Percentiles rank a stretch among this genome's conserved stretches.
These are phyloP conservation scores for Gobio gobio DNA, from an alignment of 2,113 vertebrate genomes.

Conservation along the genomic window DNA sequence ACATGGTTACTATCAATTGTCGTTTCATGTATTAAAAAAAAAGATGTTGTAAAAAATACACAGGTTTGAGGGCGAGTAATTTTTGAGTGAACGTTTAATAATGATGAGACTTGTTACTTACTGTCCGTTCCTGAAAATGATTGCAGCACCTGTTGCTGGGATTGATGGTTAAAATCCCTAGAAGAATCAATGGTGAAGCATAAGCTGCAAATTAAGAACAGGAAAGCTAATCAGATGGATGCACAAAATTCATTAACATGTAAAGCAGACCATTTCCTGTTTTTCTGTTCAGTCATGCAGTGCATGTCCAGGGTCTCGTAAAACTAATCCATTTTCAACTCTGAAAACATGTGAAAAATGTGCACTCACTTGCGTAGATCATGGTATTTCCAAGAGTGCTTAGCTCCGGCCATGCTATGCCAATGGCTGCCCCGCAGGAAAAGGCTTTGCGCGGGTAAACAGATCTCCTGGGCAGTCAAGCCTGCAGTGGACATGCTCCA, in stretches of 20 bases:
- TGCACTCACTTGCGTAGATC: constrained; percentile 86
- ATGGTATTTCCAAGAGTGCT: constrained; percentile 82
- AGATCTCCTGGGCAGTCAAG: constrained; percentile 90
- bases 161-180: constrained; percentile 78
- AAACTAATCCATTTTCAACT: constrained; percentile 36
- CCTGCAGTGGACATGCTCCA: constrained; percentile 91
- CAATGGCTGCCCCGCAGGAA: constrained; percentile 82
- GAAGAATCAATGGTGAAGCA: constrained; percentile 84
- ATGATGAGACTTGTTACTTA: constrained; percentile 62
- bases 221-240: background rate
- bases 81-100: background rate
- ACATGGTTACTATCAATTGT: background rate
- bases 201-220: constrained; percentile 70
- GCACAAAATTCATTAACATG: background rate
- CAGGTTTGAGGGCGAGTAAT: background rate
- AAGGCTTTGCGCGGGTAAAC: constrained; percentile 83
- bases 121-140: constrained; percentile 65
- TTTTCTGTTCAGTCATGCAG: constrained; percentile 3
- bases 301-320: constrained; percentile 15
- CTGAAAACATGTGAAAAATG: constrained; percentile 1
- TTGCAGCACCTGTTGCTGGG: constrained; percentile 60
- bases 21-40: too few relatives aligned
- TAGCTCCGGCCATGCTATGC: constrained; percentile 84
- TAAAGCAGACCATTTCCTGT: background rate
- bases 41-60: background rate